These are phyloP conservation scores for Homalodisca vitripennis DNA, from an alignment of 1,140 invertebrate genomes.

Conservation along the genomic window DNA sequence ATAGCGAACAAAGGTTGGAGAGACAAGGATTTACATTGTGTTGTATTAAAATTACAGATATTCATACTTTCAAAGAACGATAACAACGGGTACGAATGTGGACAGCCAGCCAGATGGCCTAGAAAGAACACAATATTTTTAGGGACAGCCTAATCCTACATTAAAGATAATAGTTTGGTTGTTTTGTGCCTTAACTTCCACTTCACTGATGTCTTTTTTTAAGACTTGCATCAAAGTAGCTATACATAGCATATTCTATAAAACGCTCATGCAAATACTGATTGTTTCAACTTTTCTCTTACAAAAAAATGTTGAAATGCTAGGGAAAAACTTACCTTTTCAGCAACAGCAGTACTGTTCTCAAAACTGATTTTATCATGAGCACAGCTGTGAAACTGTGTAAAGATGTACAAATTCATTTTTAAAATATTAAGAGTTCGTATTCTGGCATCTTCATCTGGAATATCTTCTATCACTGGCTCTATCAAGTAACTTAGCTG, in stretches of 20 bases:
- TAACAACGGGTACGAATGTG: too few species aligned
- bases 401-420: conserved; percentile 40
- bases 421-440: conserved; percentile 36
- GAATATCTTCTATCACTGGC: conserved; percentile 23
- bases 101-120: too few species aligned
- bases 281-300: neutral
- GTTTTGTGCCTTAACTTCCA: neutral
- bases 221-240: neutral
- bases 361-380: conserved; percentile 31
- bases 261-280: neutral
- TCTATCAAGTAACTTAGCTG: conserved; percentile 29
- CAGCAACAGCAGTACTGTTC: conserved; percentile 23
- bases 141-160: neutral
- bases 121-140: too few species aligned
- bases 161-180: neutral
- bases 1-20: too few species aligned
- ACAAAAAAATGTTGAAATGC: neutral
- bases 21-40: too few species aligned
- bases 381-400: conserved; percentile 30
- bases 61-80: too few species aligned
- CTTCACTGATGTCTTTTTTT: neutral
- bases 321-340: neutral
- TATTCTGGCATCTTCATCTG: conserved; percentile 16
- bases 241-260: neutral
- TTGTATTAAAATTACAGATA: too few species aligned